Conservation (phyloP, 2,888 invertebrate genomes). For the Slavum lentiscoides region DNA sequence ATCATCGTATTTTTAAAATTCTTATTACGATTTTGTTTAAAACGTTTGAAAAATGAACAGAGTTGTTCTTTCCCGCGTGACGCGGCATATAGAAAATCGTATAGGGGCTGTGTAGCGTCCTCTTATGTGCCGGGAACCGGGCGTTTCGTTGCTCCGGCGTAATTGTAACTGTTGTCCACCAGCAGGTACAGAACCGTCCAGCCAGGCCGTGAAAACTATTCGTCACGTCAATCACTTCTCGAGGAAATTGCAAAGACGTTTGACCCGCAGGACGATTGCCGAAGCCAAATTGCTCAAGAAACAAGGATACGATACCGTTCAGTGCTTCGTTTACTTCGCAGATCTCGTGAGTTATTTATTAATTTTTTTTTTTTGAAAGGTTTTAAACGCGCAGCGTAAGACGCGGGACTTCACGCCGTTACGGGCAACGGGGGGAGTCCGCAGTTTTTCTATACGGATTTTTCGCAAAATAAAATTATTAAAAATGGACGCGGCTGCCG, state of each 20-base stretch:
- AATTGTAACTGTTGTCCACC: background rate
- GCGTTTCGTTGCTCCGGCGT: background rate
- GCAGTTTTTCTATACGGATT: no score
- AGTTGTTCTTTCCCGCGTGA: no score
- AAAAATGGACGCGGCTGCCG: no score
- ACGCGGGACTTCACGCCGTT: no score
- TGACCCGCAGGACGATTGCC: conserved; percentile 76
- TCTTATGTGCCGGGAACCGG: no score
- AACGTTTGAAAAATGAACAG: no score
- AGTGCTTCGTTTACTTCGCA: conserved; percentile 75
- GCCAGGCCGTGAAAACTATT: conserved; percentile 72
- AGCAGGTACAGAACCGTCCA: conserved; percentile 61
- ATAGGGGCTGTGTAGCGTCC: no score
- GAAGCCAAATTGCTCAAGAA: conserved; percentile 81
- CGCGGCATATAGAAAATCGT: no score
- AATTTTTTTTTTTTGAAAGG: background rate
- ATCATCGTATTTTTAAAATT: no score
- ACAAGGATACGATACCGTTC: conserved; percentile 74
- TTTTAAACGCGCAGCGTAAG: background rate
- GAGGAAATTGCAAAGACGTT: conserved; percentile 73
- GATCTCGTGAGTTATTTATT: conserved; percentile 74
- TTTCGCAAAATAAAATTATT: no score
- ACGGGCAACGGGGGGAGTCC: no score
- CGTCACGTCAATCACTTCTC: conserved; percentile 78
- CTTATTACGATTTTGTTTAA: no score